Conservation (phyloP, 2,113 vertebrate species). For the Eptesicus fuscus region DNA sequence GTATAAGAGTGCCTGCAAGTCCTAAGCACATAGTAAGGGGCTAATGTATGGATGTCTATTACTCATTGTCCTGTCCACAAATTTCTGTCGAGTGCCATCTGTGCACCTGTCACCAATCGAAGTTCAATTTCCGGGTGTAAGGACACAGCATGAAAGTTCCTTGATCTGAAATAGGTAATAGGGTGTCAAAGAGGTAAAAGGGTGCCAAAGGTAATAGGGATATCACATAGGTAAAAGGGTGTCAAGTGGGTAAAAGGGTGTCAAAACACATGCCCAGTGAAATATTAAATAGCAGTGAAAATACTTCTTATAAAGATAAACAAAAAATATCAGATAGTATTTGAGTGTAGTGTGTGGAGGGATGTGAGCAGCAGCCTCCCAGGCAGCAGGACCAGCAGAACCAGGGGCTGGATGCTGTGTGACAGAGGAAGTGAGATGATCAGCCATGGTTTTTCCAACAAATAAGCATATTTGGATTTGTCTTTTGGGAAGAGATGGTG, state of each 20-base stretch:
- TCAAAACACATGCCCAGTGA: not conserved
- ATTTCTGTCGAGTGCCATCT: not conserved
- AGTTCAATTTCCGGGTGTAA: not conserved
- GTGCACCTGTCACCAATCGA: not conserved
- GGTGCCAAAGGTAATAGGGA: not conserved
- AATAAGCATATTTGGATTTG: not conserved
- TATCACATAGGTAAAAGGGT: not conserved
- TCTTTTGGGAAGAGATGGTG: not conserved
- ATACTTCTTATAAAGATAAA: not conserved
- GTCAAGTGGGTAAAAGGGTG: not conserved
- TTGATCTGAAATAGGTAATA: not conserved
- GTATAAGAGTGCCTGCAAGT: not conserved
- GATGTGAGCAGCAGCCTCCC: not conserved
- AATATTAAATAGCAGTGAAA: not conserved
- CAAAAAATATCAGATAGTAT: not conserved
- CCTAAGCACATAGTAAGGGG: accelerated
- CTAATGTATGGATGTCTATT: accelerated
- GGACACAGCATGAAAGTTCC: not conserved
- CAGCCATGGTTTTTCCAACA: not conserved
- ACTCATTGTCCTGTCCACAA: too few relatives aligned
- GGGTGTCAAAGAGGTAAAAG: not conserved
- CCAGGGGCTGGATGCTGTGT: not conserved
- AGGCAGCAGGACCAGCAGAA: not conserved
- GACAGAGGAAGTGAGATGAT: not conserved
- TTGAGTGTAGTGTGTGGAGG: not conserved